Evolutionary conservation across 2,113 vertebrate genomes (phyloP).

Genomic region (Merops nubicus): DNA sequence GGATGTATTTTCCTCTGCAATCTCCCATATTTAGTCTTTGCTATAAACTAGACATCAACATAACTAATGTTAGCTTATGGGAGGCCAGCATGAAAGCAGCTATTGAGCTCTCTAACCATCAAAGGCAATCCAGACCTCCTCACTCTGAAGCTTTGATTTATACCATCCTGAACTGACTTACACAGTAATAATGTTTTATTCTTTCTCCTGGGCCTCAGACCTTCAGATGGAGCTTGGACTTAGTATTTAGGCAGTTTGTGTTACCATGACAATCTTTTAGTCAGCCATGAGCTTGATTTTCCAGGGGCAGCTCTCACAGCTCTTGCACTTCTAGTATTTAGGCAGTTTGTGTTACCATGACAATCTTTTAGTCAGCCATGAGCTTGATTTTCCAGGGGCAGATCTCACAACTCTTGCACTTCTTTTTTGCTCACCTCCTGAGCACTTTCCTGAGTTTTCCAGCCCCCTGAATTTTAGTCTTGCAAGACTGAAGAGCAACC

Average conservation of each 20-base stretch:
- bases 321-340: background rate
- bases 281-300: background rate
- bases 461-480: background rate
- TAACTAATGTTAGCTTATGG: slow-evolving; percentile 45
- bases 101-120: slow-evolving; percentile 54
- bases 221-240: slow-evolving; percentile 5
- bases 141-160: slow-evolving; percentile 18
- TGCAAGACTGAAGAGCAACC: background rate
- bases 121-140: slow-evolving; percentile 35
- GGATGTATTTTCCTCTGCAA: slow-evolving; percentile 3
- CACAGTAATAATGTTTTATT: slow-evolving; percentile 28
- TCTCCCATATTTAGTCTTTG: background rate
- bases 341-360: slow-evolving; percentile 51
- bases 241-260: slow-evolving; percentile 69
- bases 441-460: background rate
- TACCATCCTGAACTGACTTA: background rate
- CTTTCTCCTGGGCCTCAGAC: slow-evolving; percentile 33
- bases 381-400: slow-evolving; percentile 7
- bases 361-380: background rate
- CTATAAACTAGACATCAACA: too few relatives aligned
- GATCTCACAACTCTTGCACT: background rate
- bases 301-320: background rate
- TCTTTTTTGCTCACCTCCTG: slow-evolving; percentile 9
- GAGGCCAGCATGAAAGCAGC: slow-evolving; percentile 60
- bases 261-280: slow-evolving; percentile 50